Evolutionary conservation across 2,113 vertebrate genomes (phyloP).

Genomic region (Limanda limanda): DNA sequence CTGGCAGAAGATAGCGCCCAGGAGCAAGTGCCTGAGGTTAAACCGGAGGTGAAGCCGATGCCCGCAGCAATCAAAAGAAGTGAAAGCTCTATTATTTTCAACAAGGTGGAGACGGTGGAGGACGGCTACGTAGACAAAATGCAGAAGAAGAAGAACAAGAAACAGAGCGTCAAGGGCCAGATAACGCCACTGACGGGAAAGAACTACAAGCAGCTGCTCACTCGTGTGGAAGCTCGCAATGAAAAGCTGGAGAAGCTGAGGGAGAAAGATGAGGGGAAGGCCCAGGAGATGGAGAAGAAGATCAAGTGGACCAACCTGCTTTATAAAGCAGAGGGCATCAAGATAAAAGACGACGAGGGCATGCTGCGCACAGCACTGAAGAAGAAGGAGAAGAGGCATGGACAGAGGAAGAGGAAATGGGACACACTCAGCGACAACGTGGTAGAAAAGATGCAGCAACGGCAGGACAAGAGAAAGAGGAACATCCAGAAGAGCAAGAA

Average conservation of each 20-base stretch:
- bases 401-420: slow-evolving; percentile 84
- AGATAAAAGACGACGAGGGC: slow-evolving; percentile 88
- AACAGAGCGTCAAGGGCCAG: slow-evolving; percentile 85
- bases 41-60: slow-evolving; percentile 14
- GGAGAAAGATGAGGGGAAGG: slow-evolving; percentile 85
- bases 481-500: slow-evolving; percentile 88
- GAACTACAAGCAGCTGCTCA: slow-evolving; percentile 95
- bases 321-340: slow-evolving; percentile 93
- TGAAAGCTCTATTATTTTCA: slow-evolving; percentile 85
- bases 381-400: slow-evolving; percentile 87
- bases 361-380: slow-evolving; percentile 88
- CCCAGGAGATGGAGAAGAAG: slow-evolving; percentile 86
- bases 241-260: slow-evolving; percentile 86
- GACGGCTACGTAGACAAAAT: slow-evolving; percentile 78
- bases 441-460: slow-evolving; percentile 89
- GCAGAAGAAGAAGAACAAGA: slow-evolving; percentile 85
- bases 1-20: slow-evolving; percentile 73
- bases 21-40: slow-evolving; percentile 33
- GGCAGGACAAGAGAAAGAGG: slow-evolving; percentile 89
- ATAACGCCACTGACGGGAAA: slow-evolving; percentile 90
- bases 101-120: slow-evolving; percentile 86
- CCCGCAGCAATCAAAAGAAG: slow-evolving; percentile 56
- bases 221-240: slow-evolving; percentile 86
- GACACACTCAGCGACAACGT: slow-evolving; percentile 80
- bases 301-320: slow-evolving; percentile 92